A percentile compares a stretch with the other conserved stretches of the same genome.
Evolutionary conservation across 2,797 vertebrate species (phyloP).

Genomic region (Helarctos malayanus): DNA sequence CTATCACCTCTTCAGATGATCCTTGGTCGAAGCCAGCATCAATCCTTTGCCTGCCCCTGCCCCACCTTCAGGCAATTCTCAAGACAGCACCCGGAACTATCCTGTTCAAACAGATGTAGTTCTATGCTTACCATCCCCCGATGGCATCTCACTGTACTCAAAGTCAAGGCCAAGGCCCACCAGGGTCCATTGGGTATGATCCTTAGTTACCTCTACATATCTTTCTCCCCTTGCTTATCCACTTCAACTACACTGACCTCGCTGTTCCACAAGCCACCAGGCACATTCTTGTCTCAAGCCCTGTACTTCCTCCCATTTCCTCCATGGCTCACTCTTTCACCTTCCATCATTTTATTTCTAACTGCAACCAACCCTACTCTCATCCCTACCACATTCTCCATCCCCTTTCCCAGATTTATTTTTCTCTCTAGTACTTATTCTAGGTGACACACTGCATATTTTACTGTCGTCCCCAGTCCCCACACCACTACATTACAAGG

Average conservation of each 20-base stretch:
- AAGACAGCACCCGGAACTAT: background rate
- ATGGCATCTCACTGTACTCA: background rate
- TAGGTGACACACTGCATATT: background rate
- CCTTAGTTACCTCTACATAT: background rate
- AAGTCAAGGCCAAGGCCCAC: background rate
- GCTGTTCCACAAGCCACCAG: background rate
- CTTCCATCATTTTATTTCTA: background rate
- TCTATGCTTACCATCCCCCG: fast-evolving
- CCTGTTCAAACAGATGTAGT: background rate
- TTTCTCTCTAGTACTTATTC: background rate
- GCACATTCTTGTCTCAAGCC: background rate
- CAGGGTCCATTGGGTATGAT: background rate
- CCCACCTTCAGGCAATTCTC: background rate
- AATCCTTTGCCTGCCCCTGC: background rate
- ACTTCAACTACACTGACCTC: background rate
- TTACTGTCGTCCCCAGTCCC: background rate
- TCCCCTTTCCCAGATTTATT: background rate
- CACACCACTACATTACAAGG: background rate
- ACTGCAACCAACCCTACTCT: background rate
- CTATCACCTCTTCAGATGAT: background rate
- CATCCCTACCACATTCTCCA: background rate
- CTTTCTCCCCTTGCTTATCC: background rate
- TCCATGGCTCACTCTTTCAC: background rate
- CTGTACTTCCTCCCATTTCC: background rate
- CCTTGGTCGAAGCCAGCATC: background rate